A percentile compares a stretch with the other conserved stretches of the same genome.
phyloP scores from a whole-genome alignment of 2,888 invertebrate genomes.

The Cheilosia pagana region DNA sequence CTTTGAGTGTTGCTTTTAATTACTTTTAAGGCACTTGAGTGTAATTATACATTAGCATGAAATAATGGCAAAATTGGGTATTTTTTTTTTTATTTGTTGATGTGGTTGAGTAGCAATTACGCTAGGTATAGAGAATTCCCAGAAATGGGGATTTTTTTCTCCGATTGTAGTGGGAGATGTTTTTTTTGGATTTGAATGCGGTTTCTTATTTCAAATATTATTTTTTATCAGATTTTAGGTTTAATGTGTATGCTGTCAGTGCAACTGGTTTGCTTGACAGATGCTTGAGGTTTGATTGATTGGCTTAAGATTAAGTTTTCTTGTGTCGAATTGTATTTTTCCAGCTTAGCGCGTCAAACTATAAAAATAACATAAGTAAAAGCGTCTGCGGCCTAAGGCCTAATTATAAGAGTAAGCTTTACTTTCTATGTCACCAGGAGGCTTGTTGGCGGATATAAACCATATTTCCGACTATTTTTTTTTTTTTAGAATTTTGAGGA shows the following conservation, averaged over 20 bases:
- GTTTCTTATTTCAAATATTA: no score
- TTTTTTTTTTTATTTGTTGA: constrained; percentile 7
- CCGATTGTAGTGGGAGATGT: background rate
- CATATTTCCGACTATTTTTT: no score
- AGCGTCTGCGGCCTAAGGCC: no score
- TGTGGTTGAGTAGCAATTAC: constrained; percentile 36
- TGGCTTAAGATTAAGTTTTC: background rate
- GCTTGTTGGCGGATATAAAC: no score
- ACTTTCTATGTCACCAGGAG: no score
- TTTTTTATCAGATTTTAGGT: background rate
- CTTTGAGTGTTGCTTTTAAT: constrained; percentile 47
- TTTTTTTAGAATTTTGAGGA: no score
- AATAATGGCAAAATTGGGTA: constrained; percentile 51
- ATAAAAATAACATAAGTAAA: background rate
- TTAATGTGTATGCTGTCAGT: background rate
- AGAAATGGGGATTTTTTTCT: constrained; percentile 8
- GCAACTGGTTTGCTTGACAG: background rate
- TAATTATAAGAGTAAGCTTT: no score
- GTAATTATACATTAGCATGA: constrained; percentile 60
- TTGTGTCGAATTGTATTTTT: no score
- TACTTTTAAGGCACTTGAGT: constrained; percentile 31
- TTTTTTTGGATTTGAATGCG: background rate
- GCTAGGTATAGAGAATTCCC: background rate
- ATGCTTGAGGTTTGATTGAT: background rate
- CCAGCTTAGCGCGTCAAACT: background rate